These are phyloP conservation scores for Aphodius granarius DNA, from an alignment of 2,888 invertebrate species.

Conservation along the genomic window DNA sequence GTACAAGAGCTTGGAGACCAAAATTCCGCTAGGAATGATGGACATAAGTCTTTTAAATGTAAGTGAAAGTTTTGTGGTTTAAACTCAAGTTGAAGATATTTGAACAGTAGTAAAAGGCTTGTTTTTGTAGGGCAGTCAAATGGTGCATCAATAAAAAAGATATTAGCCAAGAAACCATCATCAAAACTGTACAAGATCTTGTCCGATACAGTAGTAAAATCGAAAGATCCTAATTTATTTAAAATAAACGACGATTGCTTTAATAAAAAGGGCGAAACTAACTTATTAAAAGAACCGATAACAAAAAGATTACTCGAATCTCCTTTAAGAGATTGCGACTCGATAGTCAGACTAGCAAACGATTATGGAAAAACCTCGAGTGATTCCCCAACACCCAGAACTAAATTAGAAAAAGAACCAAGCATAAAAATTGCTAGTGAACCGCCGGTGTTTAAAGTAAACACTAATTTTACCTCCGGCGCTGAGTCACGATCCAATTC, in stretches of 20 bases:
- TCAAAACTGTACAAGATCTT: conserved; percentile 27
- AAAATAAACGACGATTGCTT: conserved; percentile 25
- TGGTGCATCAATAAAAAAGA: conserved; percentile 26
- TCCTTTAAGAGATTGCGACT: conserved; percentile 15
- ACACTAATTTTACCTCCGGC: not conserved
- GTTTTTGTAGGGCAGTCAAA: conserved; percentile 23
- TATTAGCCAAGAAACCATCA: conserved; percentile 23
- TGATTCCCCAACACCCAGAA: conserved; percentile 11
- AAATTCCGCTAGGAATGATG: conserved; percentile 22
- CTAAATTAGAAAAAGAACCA: conserved; percentile 33
- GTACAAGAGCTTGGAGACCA: conserved; percentile 32
- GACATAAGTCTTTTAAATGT: conserved; percentile 26
- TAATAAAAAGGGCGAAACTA: conserved; percentile 22
- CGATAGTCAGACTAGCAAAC: conserved; percentile 18
- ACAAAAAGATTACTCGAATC: conserved; percentile 25
- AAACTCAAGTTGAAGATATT: not conserved
- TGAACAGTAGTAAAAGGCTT: no score
- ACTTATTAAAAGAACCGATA: conserved; percentile 17
- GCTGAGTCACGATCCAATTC: not conserved
- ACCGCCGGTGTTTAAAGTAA: conserved; percentile 31
- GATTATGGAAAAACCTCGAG: conserved; percentile 19
- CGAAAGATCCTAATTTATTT: conserved; percentile 25
- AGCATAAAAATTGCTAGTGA: conserved; percentile 37
- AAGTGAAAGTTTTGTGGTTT: conserved; percentile 2
- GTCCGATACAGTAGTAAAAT: conserved; percentile 27